Evolutionary conservation across 2,888 invertebrate genomes (phyloP).

Genomic region (Osmoderma eremita): DNA sequence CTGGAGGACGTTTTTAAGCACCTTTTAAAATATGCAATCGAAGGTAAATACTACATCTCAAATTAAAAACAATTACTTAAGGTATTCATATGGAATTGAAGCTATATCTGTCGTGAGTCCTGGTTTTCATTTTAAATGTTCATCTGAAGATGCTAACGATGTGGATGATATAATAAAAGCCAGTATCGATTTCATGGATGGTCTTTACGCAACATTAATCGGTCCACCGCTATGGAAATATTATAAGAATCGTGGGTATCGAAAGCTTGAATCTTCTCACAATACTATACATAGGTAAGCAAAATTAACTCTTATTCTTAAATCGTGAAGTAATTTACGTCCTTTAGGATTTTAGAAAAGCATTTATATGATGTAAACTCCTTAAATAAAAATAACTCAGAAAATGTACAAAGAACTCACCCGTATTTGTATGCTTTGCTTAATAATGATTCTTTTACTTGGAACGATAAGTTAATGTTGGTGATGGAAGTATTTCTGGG

Average conservation of each 20-base stretch:
- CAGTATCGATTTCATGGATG: constrained; percentile 65
- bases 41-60: constrained; percentile 57
- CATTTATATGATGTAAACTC: constrained; percentile 7
- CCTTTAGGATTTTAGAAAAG: constrained; percentile 30
- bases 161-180: constrained; percentile 62
- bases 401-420: constrained; percentile 49
- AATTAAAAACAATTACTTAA: constrained; percentile 9
- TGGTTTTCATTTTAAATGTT: constrained; percentile 64
- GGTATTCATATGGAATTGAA: constrained; percentile 51
- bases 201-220: constrained; percentile 64
- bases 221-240: constrained; percentile 66
- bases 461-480: constrained; percentile 65
- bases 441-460: constrained; percentile 59
- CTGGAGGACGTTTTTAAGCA: constrained; percentile 60
- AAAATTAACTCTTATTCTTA: background rate
- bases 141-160: constrained; percentile 54
- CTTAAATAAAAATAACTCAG: constrained; percentile 43
- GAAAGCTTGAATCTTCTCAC: constrained; percentile 65
- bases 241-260: constrained; percentile 65
- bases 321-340: no score
- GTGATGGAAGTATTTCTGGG: constrained; percentile 68
- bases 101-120: constrained; percentile 68
- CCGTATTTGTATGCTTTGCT: constrained; percentile 60
- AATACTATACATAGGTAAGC: constrained; percentile 61
- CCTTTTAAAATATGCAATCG: constrained; percentile 61